Conservation (phyloP, 2,113 vertebrate genomes). For the Thinocorus orbignyianus region DNA sequence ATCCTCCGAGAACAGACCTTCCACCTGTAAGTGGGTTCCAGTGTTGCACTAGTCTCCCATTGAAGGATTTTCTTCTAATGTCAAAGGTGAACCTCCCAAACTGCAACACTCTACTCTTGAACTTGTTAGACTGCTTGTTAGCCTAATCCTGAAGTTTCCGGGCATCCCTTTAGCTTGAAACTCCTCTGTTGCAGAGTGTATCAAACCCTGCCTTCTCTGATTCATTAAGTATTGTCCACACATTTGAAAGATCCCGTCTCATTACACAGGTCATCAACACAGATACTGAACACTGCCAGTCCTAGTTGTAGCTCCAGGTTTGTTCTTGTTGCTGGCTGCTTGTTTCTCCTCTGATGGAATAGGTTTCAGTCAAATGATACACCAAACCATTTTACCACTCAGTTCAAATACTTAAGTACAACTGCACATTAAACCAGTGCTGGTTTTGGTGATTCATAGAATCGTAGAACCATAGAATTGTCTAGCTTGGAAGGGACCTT, state of each 20-base stretch:
- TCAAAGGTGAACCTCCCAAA: neutral
- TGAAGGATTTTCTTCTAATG: neutral
- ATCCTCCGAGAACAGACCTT: neutral
- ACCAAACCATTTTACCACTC: neutral
- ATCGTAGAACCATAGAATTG: too few relatives aligned
- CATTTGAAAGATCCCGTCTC: neutral
- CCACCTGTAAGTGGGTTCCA: neutral
- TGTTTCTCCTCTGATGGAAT: neutral
- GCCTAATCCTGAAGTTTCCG: neutral
- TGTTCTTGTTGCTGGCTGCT: neutral
- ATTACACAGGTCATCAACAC: neutral
- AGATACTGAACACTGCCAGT: neutral
- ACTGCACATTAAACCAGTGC: neutral
- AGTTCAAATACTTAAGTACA: neutral
- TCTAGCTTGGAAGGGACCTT: too few relatives aligned
- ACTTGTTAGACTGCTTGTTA: neutral
- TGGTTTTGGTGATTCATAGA: neutral
- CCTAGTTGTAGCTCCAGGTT: neutral
- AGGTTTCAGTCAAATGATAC: neutral
- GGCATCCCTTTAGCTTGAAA: neutral
- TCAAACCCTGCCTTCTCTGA: neutral
- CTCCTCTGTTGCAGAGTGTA: neutral
- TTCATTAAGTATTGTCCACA: neutral
- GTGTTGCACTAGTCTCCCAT: neutral
- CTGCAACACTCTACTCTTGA: neutral